These are phyloP conservation scores for Proctacanthus coquilletti DNA, from an alignment of 1,140 invertebrate genomes.

Conservation along the genomic window DNA sequence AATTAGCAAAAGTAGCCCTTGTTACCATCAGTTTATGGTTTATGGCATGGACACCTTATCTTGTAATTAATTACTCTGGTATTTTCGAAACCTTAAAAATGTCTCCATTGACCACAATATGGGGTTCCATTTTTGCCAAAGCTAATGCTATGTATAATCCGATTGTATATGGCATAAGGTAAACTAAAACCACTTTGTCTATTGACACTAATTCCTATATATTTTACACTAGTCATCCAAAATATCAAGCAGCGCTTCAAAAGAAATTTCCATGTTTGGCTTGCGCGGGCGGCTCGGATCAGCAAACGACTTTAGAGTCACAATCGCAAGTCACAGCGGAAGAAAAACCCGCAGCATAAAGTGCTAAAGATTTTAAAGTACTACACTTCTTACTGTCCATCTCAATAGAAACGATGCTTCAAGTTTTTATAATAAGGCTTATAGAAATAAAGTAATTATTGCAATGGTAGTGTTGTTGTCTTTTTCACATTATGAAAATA, in stretches of 20 bases:
- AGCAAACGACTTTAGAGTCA: too few species aligned
- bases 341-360: too few species aligned
- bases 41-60: slow-evolving; percentile 59
- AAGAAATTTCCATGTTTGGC: slow-evolving; percentile 47
- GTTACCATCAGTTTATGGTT: slow-evolving; percentile 61
- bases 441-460: too few species aligned
- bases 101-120: slow-evolving; percentile 47
- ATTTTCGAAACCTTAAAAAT: slow-evolving; percentile 45
- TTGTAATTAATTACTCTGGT: slow-evolving; percentile 53
- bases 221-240: slow-evolving; percentile 51
- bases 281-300: too few species aligned
- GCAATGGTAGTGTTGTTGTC: too few species aligned
- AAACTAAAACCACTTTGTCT: too few species aligned
- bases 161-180: slow-evolving; percentile 53
- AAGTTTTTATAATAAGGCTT: too few species aligned
- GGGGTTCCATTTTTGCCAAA: slow-evolving; percentile 51
- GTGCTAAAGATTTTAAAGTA: too few species aligned
- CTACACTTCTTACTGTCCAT: too few species aligned
- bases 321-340: too few species aligned
- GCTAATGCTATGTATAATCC: slow-evolving; percentile 51
- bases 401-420: too few species aligned
- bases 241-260: slow-evolving; percentile 47
- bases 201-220: slow-evolving; percentile 52
- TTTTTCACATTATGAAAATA: too few species aligned
- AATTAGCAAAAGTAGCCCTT: slow-evolving; percentile 52